Evolutionary conservation across 2,888 invertebrate species (phyloP).

Genomic region (Cosmia pyralina): DNA sequence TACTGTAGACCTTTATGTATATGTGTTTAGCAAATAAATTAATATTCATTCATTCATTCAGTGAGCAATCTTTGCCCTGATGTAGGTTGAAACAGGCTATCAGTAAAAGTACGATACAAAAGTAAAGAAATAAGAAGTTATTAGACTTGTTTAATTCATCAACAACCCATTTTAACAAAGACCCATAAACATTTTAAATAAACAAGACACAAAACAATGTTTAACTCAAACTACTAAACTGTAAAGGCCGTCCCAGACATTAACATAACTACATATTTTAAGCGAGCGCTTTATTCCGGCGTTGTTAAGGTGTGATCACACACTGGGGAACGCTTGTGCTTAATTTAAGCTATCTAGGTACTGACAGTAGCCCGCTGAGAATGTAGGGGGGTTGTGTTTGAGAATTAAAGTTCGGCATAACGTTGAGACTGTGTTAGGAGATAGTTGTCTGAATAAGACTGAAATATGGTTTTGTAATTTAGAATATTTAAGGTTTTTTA

Average conservation of each 20-base stretch:
- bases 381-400: constrained; percentile 35
- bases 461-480: neutral
- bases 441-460: neutral
- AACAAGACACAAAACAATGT: constrained; percentile 50
- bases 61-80: neutral
- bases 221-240: constrained; percentile 52
- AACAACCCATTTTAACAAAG: constrained; percentile 39
- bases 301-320: constrained; percentile 68
- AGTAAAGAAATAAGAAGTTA: neutral
- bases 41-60: too few species aligned
- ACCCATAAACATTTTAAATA: constrained; percentile 44
- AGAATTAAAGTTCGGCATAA: constrained; percentile 48
- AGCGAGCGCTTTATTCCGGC: constrained; percentile 64
- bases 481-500: neutral
- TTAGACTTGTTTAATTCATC: constrained; percentile 7
- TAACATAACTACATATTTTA: constrained; percentile 67
- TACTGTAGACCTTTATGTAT: too few species aligned
- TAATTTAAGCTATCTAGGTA: constrained; percentile 79
- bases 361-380: constrained; percentile 61
- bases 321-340: constrained; percentile 72
- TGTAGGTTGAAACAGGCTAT: neutral
- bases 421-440: constrained; percentile 8
- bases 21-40: too few species aligned
- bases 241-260: constrained; percentile 59
- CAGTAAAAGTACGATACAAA: neutral